phyloP scores from a whole-genome alignment of 2,113 vertebrate genomes.

The Columba livia region DNA sequence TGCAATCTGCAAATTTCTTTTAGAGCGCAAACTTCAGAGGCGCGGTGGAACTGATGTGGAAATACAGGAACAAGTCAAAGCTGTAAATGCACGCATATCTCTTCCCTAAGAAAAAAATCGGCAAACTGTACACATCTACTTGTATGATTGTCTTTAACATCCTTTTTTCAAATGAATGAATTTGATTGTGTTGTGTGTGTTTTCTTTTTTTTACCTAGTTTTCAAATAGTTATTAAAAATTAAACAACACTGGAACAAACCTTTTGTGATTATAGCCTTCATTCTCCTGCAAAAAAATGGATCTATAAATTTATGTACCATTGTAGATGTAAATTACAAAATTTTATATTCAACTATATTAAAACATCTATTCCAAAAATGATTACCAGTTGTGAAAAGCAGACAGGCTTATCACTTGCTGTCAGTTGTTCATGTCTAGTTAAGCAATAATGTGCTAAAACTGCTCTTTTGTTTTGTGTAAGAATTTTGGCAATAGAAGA shows the following conservation, averaged over 20 bases:
- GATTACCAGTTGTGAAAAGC: constrained; percentile 91
- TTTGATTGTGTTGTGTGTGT: constrained; percentile 53
- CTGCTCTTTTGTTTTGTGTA: constrained; percentile 89
- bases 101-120: neutral
- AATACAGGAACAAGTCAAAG: constrained; percentile 34
- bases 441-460: constrained; percentile 89
- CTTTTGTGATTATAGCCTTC: constrained; percentile 81
- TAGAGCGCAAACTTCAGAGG: constrained; percentile 53
- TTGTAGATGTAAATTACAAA: constrained; percentile 89
- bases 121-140: constrained; percentile 59
- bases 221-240: constrained; percentile 84
- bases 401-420: constrained; percentile 98
- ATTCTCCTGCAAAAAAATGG: constrained; percentile 76
- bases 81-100: neutral
- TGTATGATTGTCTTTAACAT: constrained; percentile 72
- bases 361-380: constrained; percentile 89
- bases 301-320: constrained; percentile 85
- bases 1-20: constrained; percentile 72
- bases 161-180: constrained; percentile 70
- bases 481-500: constrained; percentile 97
- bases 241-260: constrained; percentile 76
- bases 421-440: constrained; percentile 98
- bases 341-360: constrained; percentile 87
- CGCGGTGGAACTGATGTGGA: constrained; percentile 21
- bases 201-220: constrained; percentile 66